Percentiles rank a stretch among this genome's conserved stretches.
These are phyloP conservation scores for Marmota monax DNA, from an alignment of 2,113 vertebrate genomes.

Conservation along the genomic window DNA sequence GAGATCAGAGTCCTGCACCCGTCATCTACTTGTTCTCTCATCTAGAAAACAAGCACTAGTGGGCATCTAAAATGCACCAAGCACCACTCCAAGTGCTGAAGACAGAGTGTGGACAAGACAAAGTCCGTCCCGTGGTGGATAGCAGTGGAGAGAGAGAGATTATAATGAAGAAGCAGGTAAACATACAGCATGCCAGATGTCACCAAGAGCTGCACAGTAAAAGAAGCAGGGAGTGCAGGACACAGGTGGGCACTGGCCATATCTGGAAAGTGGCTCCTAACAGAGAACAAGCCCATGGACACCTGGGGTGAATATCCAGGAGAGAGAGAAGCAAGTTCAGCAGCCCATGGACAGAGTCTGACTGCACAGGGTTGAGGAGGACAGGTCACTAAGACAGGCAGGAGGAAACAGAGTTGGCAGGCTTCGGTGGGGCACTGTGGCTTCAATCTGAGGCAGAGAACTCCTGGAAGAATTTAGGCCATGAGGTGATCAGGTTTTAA, in stretches of 20 bases:
- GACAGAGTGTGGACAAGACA: neutral
- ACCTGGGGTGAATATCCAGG: neutral
- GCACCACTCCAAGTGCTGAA: neutral
- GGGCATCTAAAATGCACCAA: neutral
- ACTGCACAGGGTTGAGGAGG: neutral
- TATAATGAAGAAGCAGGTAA: neutral
- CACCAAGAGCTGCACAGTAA: neutral
- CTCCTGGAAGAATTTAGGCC: neutral
- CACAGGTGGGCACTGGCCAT: neutral
- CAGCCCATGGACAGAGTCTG: too few relatives aligned
- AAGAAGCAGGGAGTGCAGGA: neutral
- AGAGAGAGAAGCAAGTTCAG: neutral
- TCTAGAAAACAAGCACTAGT: neutral
- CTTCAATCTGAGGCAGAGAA: neutral
- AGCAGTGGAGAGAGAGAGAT: neutral
- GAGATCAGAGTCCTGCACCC: too few relatives aligned
- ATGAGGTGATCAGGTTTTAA: neutral
- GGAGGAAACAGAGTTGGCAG: neutral
- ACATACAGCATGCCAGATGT: rapidly evolving
- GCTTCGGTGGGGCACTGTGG: neutral
- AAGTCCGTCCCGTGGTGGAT: too few relatives aligned
- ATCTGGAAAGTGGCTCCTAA: neutral
- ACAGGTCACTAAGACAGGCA: neutral
- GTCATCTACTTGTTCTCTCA: neutral
- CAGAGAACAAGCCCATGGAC: rapidly evolving